These are phyloP conservation scores for Neocrepidodera transversa DNA, from an alignment of 2,888 invertebrate genomes.

Conservation along the genomic window DNA sequence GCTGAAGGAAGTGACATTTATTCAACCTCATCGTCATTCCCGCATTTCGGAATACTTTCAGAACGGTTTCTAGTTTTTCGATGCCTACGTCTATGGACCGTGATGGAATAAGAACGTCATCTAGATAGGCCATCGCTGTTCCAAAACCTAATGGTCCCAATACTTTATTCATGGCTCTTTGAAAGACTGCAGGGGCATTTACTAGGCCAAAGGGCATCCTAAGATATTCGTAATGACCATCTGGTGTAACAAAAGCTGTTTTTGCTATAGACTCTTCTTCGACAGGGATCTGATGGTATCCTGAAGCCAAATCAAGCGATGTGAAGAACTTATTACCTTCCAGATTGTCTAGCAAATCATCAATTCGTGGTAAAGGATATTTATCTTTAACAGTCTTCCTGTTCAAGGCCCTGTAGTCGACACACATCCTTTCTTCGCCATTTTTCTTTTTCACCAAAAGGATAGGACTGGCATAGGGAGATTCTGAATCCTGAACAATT, in stretches of 20 bases:
- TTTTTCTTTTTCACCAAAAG: slow-evolving; percentile 39
- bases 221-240: slow-evolving; percentile 51
- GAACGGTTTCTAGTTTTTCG: slow-evolving; percentile 27
- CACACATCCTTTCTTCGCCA: slow-evolving; percentile 43
- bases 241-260: slow-evolving; percentile 30
- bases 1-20: slow-evolving; percentile 37
- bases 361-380: slow-evolving; percentile 50
- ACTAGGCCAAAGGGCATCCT: slow-evolving; percentile 41
- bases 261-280: slow-evolving; percentile 49
- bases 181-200: too few species aligned
- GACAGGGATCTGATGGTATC: slow-evolving; percentile 40
- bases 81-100: slow-evolving; percentile 35
- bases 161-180: slow-evolving; percentile 37
- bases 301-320: slow-evolving; percentile 3
- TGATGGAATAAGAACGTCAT: slow-evolving; percentile 42
- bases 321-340: slow-evolving; percentile 46
- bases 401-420: slow-evolving; percentile 51
- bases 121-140: slow-evolving; percentile 30
- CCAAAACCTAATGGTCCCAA: slow-evolving; percentile 27
- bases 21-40: slow-evolving; percentile 33
- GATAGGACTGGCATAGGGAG: slow-evolving; percentile 34
- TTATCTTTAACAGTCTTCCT: slow-evolving; percentile 47
- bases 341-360: slow-evolving; percentile 49
- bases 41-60: slow-evolving; percentile 21
- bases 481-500: slow-evolving; percentile 31